Evolutionary conservation across 2,113 vertebrate species (phyloP), one percentile per base, ranked within the genome.

Genomic region (Peucedramus taeniatus): DNA sequence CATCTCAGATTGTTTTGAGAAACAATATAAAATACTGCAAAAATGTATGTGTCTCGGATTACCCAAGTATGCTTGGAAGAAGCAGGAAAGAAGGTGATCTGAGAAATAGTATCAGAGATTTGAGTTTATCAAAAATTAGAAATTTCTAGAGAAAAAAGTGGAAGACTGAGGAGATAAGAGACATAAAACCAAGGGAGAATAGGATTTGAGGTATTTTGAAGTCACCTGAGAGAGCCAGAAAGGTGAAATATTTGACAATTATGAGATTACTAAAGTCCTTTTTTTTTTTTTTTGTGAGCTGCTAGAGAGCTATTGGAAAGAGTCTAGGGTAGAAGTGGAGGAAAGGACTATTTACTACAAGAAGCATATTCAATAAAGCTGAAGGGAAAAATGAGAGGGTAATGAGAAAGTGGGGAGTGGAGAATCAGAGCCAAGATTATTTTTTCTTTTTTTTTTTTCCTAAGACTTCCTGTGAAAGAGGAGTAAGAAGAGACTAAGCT

Each of bases 341-440:
- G 15, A 76, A 77, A 83, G n/a, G 14, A 76, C 65, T 79, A 1
- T 28, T 78, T 54, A 87, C 7, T 40, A 5, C 15, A 78, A 63
- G 30, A 40, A 76, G 9, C 22, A 40, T 68, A 64, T 47, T 75
- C 12, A 71, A 19, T 40, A 61, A 68, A 85, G 13, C 24, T 80
- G 63, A 72, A 82, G 13, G 19, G 35, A 22, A 79, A 85, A 87
- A 61, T 28, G 22, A 84, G 20, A 30, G 17, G 4, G 26, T 30
- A 79, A 85, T 33, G 21, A 24, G 11, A 66, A 3, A 11, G 3
- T 0, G 0, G 6, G 15, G 15, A 2, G 13, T 77, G 13, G 17
- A 76, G 28, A 76, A 93, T 9, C 20, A 88, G 7, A 49, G 15
- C 30, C 16, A 64, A 45, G 22, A 30, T 44, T 57, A 3, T 15